Base-by-base conservation (phyloP, 2,113 vertebrate species). In the Riparia riparia region DNA sequence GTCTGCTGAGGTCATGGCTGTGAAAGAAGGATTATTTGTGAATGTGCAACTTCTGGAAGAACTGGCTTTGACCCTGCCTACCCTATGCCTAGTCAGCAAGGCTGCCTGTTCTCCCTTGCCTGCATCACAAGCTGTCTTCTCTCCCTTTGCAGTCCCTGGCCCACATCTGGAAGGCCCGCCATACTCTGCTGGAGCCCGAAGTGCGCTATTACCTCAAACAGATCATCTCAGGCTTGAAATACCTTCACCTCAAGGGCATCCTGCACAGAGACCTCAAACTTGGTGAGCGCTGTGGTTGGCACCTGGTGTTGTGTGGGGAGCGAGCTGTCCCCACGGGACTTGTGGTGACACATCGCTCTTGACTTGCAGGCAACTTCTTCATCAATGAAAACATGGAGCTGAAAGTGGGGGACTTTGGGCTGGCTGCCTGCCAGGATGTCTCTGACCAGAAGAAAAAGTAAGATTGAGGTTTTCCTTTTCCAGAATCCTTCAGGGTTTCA, bases 351-450 rank as follows among this genome's bases (percentile, higher is more conserved):
- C 14, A 10, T 81, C 1, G 0, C 69, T 71, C 51, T 77, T 72
- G 51, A 49, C 72, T 96, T 91, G 53, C 87, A 99, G 99, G 99
- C 93, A 99, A 99, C 96, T 99, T 99, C 94, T 99, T 99, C 98
- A 98, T 99, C 96, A 99, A 99, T n/a, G 99, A 99, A 96, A 99
- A 99, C 97, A 99, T 99, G 99, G 99, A 99, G 82, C 97, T 99
- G 93, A 99, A 99, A 92, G 98, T 99, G 84, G 99, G 99, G 69
- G 99, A 99, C 95, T 99, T 99, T 42, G 99, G 99, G 9, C 98
- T 99, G 28, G 99, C 99, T 76, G 98, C 99, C 45, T 99, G 98
- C 61, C 98, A 99, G 96, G 99, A 99, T 81, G 98, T 98, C 1
- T 98, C 98, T 3, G 99, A 99, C 49, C 98, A 98, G 90, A 99